These are phyloP conservation scores for Ploceus nigricollis DNA, from an alignment of 2,113 vertebrate genomes.

Conservation along the genomic window DNA sequence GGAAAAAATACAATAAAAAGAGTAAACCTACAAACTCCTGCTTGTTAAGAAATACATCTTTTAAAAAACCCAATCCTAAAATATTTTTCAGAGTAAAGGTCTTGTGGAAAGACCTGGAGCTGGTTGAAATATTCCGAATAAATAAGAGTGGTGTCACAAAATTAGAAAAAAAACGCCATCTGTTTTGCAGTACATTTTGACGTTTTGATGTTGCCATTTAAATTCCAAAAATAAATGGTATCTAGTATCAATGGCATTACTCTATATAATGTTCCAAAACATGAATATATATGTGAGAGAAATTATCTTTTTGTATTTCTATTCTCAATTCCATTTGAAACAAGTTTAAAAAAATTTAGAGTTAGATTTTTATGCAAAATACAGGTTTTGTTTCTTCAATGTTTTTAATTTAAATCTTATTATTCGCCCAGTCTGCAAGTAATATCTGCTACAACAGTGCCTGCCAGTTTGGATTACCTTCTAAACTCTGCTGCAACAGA, in stretches of 20 bases:
- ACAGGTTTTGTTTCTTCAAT: neutral
- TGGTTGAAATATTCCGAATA: neutral
- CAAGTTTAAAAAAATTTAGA: accelerated
- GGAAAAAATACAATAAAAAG: neutral
- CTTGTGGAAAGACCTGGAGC: neutral
- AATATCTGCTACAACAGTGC: neutral
- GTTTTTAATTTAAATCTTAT: neutral
- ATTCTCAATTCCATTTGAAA: neutral
- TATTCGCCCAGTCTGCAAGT: neutral
- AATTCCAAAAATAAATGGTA: neutral
- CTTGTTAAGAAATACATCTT: neutral
- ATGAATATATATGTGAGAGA: neutral
- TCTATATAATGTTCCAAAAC: neutral
- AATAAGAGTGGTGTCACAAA: neutral
- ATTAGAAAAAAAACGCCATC: neutral
- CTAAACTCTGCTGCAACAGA: neutral
- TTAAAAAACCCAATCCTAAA: neutral
- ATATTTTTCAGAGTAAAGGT: neutral
- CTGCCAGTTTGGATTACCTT: neutral
- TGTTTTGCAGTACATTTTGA: neutral
- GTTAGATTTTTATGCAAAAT: neutral
- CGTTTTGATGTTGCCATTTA: neutral
- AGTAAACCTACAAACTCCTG: neutral
- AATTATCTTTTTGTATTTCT: neutral
- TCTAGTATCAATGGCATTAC: neutral